Base-by-base conservation (phyloP, 1,140 invertebrate genomes). In the Hirudo medicinalis region DNA sequence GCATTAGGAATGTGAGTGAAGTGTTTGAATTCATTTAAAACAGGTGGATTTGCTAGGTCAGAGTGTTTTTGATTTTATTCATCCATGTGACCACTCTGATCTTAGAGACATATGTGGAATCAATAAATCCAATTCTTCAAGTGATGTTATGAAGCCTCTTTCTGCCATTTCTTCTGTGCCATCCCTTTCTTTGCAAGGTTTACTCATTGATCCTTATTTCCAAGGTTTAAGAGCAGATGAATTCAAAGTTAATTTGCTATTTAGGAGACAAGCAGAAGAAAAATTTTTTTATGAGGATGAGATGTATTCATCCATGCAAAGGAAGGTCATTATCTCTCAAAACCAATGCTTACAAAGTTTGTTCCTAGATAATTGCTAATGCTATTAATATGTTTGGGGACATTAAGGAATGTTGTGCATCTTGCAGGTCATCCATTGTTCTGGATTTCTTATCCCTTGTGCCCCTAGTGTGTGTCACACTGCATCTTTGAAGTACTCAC, bases 1-100 rank as follows among this genome's bases (percentile, higher is more conserved):
- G 1, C 11, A 13, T 17, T 1, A 36, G 6, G 32, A 6, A 6
- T 36, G 11, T 49, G 43, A 49, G 9, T 8, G 0, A 49, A 49
- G 15, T 49, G 43, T 49, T 49, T 49, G 5, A 49, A 49, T 15
- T 17, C 11, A 49, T 49, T 49, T 49, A 15, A 49, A 49, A 49
- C 74, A 80, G 79, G 75, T 80, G 75, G 79, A 80, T 22, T 66
- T 80, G 70, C 74, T 80, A 66, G 79, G 79, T 22, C 79, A 80
- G 49, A 78, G 75, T 70, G 72, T 80, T 15, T 79, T 73, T 70
- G 79, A 80, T 49, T 80, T 78, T 72, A 72, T 76, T n/a, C 79
- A 80, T 81, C 92, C 91, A 13, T 94, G 92, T 79, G 93, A 97
- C 82, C 92, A 96, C 78, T 90, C 90, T 54, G 92, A 97, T 81